These are phyloP conservation scores for Campylomormyrus numenius DNA, from an alignment of 2,113 vertebrate species.

Conservation along the genomic window DNA sequence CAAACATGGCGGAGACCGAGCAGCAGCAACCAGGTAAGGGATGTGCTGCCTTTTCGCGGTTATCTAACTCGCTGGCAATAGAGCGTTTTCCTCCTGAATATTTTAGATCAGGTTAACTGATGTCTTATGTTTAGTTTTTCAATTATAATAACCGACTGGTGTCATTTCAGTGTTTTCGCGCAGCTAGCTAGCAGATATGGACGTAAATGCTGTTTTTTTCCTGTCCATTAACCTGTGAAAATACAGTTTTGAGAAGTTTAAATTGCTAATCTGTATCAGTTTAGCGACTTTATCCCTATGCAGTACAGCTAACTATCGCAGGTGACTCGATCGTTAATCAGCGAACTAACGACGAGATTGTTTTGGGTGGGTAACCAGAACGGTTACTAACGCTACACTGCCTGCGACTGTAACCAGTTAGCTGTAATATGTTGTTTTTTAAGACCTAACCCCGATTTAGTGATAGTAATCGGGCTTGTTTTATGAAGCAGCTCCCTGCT, in stretches of 20 bases:
- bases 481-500: neutral
- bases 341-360: neutral
- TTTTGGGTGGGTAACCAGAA: neutral
- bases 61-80: neutral
- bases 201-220: neutral
- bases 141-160: neutral
- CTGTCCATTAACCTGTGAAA: neutral
- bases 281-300: neutral
- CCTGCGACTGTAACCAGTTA: neutral
- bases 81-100: neutral
- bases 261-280: neutral
- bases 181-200: neutral
- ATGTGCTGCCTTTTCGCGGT: neutral
- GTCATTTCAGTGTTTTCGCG: neutral
- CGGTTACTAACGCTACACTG: neutral
- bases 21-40: constrained; percentile 50
- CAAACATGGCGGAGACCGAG: constrained; percentile 74
- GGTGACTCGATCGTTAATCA: neutral
- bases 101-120: neutral
- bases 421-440: neutral
- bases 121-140: neutral
- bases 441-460: neutral
- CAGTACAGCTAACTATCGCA: neutral
- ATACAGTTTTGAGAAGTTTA: neutral
- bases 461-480: neutral